Base-by-base conservation (phyloP, 2,113 vertebrate genomes). In the Aix galericulata region DNA sequence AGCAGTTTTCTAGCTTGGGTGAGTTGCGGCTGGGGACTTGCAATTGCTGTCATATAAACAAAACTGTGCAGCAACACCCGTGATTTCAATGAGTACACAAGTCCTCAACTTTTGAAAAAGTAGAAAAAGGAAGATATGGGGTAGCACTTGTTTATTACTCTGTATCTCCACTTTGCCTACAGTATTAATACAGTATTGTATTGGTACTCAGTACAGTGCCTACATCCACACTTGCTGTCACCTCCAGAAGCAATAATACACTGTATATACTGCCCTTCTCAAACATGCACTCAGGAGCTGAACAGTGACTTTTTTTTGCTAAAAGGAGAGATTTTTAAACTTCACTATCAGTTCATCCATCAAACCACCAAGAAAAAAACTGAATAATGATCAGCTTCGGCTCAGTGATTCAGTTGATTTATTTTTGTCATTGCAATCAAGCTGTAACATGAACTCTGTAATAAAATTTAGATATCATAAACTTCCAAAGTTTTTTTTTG, bases 301-400 rank as follows among this genome's bases (percentile, higher is more conserved):
- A 89, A 64, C 13, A 34, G n/a, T 26, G 48, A 46, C 13, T 48
- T 48, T 48, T 14, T 71, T 76, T 40, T 83, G 18, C 46, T 71
- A 34, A 75, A 85, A 82, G 60, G 23, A 84, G 69, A 69, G 14
- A 79, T 50, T 93, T 31, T 91, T 50, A 80, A 91, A 77, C 12
- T 50, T 95, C 44, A 21, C 1, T 58, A 58, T 86, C 79, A 58
- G 18, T 66, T 77, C 62, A 94, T 62, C 85, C 71, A 88, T 88
- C 74, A 94, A 95, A 73, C 17, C 58, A 82, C 59, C 68, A 74
- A 55, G 64, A 82, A 86, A 86, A 86, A 86, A 87, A 44, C 12
- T 22, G 60, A 92, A 80, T 62, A 74, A 91, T 22, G 25, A 82
- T 91, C 80, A 90, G n/a, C 25, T 86, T 76, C 23, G 20, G 27